Percentiles rank a stretch among this genome's conserved stretches.
phyloP scores from a whole-genome alignment of 2,888 invertebrate genomes.

The Dyspetes luteomarginatus region DNA sequence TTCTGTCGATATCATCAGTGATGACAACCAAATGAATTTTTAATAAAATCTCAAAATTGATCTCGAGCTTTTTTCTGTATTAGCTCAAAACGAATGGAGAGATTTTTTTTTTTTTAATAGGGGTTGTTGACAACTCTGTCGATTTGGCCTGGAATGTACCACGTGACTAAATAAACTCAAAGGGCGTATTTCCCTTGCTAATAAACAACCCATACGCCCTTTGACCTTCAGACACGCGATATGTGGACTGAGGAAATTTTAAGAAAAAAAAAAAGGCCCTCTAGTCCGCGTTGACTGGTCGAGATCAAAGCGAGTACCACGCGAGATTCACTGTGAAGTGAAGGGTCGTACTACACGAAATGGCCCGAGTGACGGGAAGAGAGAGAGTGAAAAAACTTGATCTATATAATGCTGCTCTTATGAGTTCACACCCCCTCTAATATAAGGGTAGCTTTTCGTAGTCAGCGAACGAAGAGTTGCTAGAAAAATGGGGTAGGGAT shows the following conservation, averaged over 20 bases:
- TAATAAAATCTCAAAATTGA: no score
- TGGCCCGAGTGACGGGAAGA: slow-evolving; percentile 38
- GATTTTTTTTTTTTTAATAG: no score
- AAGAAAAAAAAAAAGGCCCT: slow-evolving; percentile 73
- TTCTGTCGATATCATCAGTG: no score
- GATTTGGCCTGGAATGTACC: no score
- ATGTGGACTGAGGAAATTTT: slow-evolving; percentile 71
- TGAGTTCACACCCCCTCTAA: slow-evolving; percentile 40
- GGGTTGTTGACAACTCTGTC: no score
- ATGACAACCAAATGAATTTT: no score
- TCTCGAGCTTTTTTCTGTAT: no score
- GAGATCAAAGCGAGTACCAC: slow-evolving; percentile 79
- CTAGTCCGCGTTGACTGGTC: slow-evolving; percentile 73
- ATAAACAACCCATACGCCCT: no score
- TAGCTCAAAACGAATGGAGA: no score
- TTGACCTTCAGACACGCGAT: slow-evolving; percentile 4
- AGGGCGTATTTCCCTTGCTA: no score
- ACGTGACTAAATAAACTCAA: no score
- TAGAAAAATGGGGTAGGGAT: slow-evolving; percentile 11
- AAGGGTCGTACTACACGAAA: slow-evolving; percentile 49
- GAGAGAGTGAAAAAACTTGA: slow-evolving; percentile 56
- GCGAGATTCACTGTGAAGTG: slow-evolving; percentile 54
- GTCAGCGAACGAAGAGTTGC: slow-evolving; percentile 1
- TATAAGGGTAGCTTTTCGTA: slow-evolving; percentile 7
- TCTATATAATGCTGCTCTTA: slow-evolving; percentile 33